Base-by-base conservation (phyloP, 2,888 invertebrate genomes). In the Carterocephalus palaemon region DNA sequence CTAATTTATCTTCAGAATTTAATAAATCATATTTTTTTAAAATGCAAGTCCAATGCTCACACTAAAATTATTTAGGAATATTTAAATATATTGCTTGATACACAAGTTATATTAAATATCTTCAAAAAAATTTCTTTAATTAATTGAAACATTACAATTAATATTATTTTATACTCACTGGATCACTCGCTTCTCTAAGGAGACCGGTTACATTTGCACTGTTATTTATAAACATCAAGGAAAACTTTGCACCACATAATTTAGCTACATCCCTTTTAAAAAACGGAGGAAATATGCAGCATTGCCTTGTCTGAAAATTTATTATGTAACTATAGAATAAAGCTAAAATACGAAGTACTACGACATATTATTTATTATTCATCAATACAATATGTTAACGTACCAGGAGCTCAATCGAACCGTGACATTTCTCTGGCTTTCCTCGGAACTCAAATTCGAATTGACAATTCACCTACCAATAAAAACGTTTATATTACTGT, bases 241-340 rank as follows among this genome's bases (percentile, higher is more conserved):
- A 29, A 7, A 61, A 47, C 0, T 33, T 28, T 0, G 64, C 73
- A 2, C 79, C 80, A 20, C 80, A 81, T 1, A 52, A 48, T 20
- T 53, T 63, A 0, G 76, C 70, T 1, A 72, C 38, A 0, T 60
- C 58, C 8, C 67, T 55, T 6, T 64, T 64, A 46, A 79, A 81
- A 49, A 81, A 80, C 6, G 80, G 79, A 2, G 81, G 81, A 10
- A 81, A 69, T 3, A 75, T 47, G 46, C 81, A 81, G 42, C 81
- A 81, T 5, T 62, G 61, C 7, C 52, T 60, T 9, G 59, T 53
- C 80, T 81, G 55, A 15, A 61, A 62, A 1, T 8, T 29, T 19
- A 31, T n/a, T n/a, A n/a, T n/a, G n/a, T n/a, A n/a, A n/a, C n/a
- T n/a, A n/a, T n/a, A n/a, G n/a, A n/a, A n/a, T n/a, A n/a, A n/a